Percentiles rank a stretch among this genome's conserved stretches.
These are phyloP conservation scores for Microplitis demolitor DNA, from an alignment of 1,140 invertebrate species.

Conservation along the genomic window DNA sequence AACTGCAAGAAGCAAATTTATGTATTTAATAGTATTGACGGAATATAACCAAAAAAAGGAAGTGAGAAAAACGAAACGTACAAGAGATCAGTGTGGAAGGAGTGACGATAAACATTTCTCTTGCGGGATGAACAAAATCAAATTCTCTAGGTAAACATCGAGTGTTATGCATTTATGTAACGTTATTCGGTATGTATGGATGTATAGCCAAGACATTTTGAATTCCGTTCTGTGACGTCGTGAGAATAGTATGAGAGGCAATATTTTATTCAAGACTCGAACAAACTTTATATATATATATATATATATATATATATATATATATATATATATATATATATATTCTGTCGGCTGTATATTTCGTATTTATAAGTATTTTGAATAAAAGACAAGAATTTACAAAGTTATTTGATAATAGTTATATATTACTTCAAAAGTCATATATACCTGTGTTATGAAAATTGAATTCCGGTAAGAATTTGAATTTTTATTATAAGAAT, in stretches of 20 bases:
- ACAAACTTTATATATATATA: constrained; percentile 6
- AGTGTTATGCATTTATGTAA: constrained; percentile 22
- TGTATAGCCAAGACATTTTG: constrained; percentile 7
- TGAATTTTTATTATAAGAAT: too few species aligned
- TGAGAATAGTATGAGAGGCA: background rate
- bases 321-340: background rate
- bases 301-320: background rate
- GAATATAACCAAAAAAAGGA: too few species aligned
- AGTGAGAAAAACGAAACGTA: background rate
- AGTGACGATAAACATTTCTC: background rate
- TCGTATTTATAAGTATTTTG: too few species aligned
- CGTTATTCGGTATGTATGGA: constrained; percentile 6
- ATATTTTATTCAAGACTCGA: constrained; percentile 18
- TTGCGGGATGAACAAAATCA: background rate
- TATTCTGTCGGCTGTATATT: background rate
- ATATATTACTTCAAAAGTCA: too few species aligned
- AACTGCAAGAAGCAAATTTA: too few species aligned
- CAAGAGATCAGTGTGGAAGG: background rate
- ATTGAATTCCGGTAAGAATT: too few species aligned
- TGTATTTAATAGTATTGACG: too few species aligned
- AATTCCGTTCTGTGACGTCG: constrained; percentile 13
- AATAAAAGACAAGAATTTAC: too few species aligned
- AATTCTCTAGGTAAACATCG: constrained; percentile 18
- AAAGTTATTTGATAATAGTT: too few species aligned
- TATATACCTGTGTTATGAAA: too few species aligned